A percentile compares a stretch with the other conserved stretches of the same genome.
Evolutionary conservation across 2,797 vertebrate species (phyloP).

Genomic region (Darevskia nairensis): DNA sequence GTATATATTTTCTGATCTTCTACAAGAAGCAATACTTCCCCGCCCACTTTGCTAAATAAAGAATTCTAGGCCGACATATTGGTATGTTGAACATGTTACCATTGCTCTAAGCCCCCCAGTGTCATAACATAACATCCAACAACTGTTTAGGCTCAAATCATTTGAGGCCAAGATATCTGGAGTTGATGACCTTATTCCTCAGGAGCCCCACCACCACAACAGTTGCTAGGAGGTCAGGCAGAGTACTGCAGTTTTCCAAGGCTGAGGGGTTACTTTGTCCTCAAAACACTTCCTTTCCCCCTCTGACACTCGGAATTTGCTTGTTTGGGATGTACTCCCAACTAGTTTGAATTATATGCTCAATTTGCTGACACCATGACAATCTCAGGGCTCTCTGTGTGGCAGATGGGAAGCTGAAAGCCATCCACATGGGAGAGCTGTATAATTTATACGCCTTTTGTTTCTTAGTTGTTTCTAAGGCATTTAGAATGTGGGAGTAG

Average conservation of each 20-base stretch:
- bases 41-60: neutral
- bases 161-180: neutral
- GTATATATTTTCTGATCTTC: neutral
- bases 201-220: neutral
- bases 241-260: neutral
- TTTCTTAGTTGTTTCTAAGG: slow-evolving; percentile 25
- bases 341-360: slow-evolving; percentile 2
- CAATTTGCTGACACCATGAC: neutral
- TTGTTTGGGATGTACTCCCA: slow-evolving; percentile 10
- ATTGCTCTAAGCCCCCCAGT: neutral
- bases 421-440: slow-evolving; percentile 22
- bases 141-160: neutral
- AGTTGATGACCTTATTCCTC: neutral
- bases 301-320: neutral
- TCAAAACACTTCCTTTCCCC: neutral
- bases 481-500: neutral
- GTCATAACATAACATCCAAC: neutral
- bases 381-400: slow-evolving; percentile 8
- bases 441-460: slow-evolving; percentile 28
- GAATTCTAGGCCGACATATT: neutral
- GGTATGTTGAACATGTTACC: neutral
- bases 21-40: neutral
- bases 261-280: fast-evolving
- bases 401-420: slow-evolving; percentile 21
- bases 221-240: slow-evolving; percentile 20